Conservation (phyloP, 1,140 invertebrate genomes). For the Acromyrmex heyeri region DNA sequence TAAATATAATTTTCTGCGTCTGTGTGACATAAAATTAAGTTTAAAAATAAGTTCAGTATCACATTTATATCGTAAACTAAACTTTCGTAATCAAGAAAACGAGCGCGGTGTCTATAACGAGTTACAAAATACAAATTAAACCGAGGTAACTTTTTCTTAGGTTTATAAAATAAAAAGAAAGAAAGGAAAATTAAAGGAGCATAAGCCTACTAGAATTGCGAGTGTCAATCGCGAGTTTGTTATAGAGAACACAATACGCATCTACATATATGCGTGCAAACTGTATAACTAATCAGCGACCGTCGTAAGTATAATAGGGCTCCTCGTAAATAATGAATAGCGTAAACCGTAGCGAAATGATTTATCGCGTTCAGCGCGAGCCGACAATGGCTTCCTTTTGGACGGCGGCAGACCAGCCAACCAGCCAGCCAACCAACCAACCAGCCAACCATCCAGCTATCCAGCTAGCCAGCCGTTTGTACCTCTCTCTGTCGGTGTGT, state of each 20-base stretch:
- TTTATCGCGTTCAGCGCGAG: slow-evolving; percentile 61
- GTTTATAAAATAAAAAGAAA: background rate
- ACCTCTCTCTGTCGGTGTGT: slow-evolving; percentile 16
- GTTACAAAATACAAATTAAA: background rate
- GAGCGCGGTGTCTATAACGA: too few relatives aligned
- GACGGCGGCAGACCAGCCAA: slow-evolving; percentile 18
- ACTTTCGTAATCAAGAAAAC: background rate
- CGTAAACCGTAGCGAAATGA: slow-evolving; percentile 72
- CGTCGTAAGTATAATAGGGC: slow-evolving; percentile 54
- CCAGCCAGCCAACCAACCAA: background rate
- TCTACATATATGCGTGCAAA: slow-evolving; percentile 22
- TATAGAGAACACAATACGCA: background rate
- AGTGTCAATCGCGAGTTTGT: background rate
- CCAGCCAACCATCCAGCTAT: background rate
- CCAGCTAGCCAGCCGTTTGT: slow-evolving; percentile 37
- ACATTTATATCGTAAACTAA: background rate
- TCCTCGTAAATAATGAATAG: slow-evolving; percentile 71
- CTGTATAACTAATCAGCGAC: slow-evolving; percentile 51
- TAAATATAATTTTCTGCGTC: slow-evolving; percentile 3
- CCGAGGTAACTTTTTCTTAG: background rate
- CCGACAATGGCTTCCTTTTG: slow-evolving; percentile 69
- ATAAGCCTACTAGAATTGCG: background rate
- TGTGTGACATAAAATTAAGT: background rate
- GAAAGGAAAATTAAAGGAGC: background rate
- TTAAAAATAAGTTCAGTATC: background rate